Evolutionary conservation across 2,888 invertebrate genomes (phyloP).

Genomic region (Melanchra persicariae): DNA sequence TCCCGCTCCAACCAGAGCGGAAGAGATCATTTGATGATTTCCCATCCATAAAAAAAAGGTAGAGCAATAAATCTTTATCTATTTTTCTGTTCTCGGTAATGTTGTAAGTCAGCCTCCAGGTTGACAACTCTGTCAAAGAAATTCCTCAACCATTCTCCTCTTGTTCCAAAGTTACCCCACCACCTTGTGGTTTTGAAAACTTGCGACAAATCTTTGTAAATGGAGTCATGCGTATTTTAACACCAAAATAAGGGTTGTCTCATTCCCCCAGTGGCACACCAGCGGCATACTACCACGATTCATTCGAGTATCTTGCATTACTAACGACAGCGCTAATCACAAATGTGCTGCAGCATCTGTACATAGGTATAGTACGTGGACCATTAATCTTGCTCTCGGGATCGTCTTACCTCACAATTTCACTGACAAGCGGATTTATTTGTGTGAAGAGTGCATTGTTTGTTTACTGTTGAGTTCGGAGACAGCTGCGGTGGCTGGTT

Average conservation of each 20-base stretch:
- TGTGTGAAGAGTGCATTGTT: neutral
- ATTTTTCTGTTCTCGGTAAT: neutral
- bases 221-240: neutral
- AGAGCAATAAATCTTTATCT: no score
- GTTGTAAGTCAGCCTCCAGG: neutral
- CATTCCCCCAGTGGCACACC: neutral
- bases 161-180: no score
- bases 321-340: constrained; percentile 53
- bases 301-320: constrained; percentile 38
- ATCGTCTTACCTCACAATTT: constrained; percentile 32
- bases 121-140: neutral
- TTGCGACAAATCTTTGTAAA: neutral
- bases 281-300: neutral
- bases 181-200: no score
- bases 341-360: constrained; percentile 17
- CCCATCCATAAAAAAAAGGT: no score
- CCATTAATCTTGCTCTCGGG: constrained; percentile 51
- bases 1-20: no score
- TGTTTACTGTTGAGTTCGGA: neutral
- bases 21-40: no score
- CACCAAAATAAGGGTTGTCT: neutral
- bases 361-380: neutral
- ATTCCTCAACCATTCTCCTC: neutral
- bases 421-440: constrained; percentile 18
- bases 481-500: neutral